Conservation (phyloP, 1,140 invertebrate genomes). For the Danaus melanippus region DNA sequence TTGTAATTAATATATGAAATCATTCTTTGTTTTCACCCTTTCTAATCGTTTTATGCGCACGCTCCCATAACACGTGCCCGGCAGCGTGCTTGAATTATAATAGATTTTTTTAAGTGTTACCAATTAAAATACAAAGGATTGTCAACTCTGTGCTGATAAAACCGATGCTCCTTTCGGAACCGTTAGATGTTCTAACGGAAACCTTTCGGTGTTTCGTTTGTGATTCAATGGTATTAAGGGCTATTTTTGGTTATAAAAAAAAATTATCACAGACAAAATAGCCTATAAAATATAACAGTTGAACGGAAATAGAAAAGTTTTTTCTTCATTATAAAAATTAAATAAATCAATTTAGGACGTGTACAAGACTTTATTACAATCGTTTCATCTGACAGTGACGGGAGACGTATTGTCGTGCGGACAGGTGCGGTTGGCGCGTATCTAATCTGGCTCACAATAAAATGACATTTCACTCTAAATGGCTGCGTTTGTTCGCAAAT, state of each 20-base stretch:
- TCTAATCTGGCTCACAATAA: constrained; percentile 24
- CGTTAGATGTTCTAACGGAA: constrained; percentile 29
- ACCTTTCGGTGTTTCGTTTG: constrained; percentile 23
- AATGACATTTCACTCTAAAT: neutral
- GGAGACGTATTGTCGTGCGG: no score
- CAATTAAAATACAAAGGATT: constrained; percentile 40
- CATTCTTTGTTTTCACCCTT: constrained; percentile 64
- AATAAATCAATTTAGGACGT: no score
- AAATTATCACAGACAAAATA: neutral
- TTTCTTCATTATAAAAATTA: no score
- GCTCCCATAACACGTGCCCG: constrained; percentile 56
- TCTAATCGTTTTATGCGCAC: constrained; percentile 55
- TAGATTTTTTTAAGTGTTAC: constrained; percentile 31
- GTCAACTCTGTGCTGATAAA: constrained; percentile 34
- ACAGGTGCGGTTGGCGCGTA: constrained; percentile 29
- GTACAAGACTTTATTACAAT: no score
- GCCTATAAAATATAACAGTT: neutral
- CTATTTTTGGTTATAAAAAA: no score
- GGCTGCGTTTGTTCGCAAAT: neutral
- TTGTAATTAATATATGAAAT: constrained; percentile 56
- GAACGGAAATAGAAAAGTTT: no score
- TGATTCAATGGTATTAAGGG: constrained; percentile 6
- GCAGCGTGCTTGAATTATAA: constrained; percentile 45
- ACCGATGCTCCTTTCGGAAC: constrained; percentile 31
- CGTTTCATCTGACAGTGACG: no score